These are phyloP conservation scores for Maniola jurtina DNA, from an alignment of 1,140 invertebrate species.

Conservation along the genomic window DNA sequence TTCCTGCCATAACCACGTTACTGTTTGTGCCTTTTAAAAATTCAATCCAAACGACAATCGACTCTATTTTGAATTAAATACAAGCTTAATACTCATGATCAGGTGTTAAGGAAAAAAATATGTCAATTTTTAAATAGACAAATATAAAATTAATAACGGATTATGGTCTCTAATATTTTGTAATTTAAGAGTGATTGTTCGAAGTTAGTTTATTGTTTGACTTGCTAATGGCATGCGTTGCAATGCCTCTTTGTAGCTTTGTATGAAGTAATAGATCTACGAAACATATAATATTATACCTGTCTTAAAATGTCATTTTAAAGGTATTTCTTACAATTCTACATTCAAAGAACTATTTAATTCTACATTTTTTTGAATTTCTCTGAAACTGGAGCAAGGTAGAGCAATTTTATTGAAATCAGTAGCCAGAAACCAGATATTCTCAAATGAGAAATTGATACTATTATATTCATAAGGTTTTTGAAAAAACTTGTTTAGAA, in stretches of 20 bases:
- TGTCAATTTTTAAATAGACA: conserved; percentile 20
- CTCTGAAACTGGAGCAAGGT: not conserved
- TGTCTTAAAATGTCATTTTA: too few relatives aligned
- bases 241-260: not conserved
- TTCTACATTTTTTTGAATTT: not conserved
- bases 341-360: not conserved
- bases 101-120: conserved; percentile 3
- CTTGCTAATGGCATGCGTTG: not conserved
- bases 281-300: too few relatives aligned
- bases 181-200: conserved; percentile 5
- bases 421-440: conserved; percentile 22
- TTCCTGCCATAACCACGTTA: conserved; percentile 12
- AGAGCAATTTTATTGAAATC: conserved; percentile 2
- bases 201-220: conserved; percentile 7
- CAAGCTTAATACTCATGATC: not conserved
- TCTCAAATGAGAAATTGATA: conserved; percentile 20
- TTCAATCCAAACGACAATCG: not conserved
- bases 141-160: conserved; percentile 12
- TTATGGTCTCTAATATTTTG: conserved; percentile 1
- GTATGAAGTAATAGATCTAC: too few relatives aligned
- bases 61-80: not conserved
- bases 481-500: not conserved
- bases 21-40: not conserved
- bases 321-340: too few relatives aligned
- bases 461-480: conserved; percentile 11